Evolutionary conservation across 2,888 invertebrate species (phyloP).

Genomic region (Scaeva pyrastri): DNA sequence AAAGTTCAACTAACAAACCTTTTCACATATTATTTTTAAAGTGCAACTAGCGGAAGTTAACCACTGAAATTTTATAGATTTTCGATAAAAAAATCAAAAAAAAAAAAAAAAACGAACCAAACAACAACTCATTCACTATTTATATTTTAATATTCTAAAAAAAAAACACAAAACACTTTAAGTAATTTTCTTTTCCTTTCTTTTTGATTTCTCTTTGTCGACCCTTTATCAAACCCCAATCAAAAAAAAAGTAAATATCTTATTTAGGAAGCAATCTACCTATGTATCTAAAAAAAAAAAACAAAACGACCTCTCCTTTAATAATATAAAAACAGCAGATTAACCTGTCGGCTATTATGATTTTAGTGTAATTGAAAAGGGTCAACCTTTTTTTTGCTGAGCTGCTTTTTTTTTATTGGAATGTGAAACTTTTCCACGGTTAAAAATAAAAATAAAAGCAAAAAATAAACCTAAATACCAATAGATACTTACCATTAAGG

Average conservation of each 20-base stretch:
- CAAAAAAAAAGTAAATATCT: slow-evolving; percentile 40
- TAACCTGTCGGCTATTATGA: slow-evolving; percentile 65
- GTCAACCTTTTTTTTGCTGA: slow-evolving; percentile 42
- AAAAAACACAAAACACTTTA: slow-evolving; percentile 57
- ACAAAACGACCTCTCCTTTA: slow-evolving; percentile 13
- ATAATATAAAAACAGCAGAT: background rate
- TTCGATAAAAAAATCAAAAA: too few relatives aligned
- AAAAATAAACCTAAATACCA: too few relatives aligned
- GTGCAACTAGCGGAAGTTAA: too few relatives aligned
- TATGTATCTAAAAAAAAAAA: slow-evolving; percentile 38
- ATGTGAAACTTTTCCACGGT: slow-evolving; percentile 30
- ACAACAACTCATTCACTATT: slow-evolving; percentile 14
- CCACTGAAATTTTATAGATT: too few relatives aligned
- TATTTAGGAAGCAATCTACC: slow-evolving; percentile 1
- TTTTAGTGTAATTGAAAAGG: slow-evolving; percentile 69
- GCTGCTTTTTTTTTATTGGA: slow-evolving; percentile 18
- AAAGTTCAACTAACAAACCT: too few relatives aligned
- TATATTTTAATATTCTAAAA: too few relatives aligned
- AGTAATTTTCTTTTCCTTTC: slow-evolving; percentile 60
- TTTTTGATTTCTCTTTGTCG: background rate
- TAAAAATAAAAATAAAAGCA: slow-evolving; percentile 27
- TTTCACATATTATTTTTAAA: too few relatives aligned
- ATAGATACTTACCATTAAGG: background rate
- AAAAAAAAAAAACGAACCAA: slow-evolving; percentile 3
- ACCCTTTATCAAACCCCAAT: slow-evolving; percentile 21